Base-by-base conservation (phyloP, 2,888 invertebrate species). In the Hypomecis punctinalis region DNA sequence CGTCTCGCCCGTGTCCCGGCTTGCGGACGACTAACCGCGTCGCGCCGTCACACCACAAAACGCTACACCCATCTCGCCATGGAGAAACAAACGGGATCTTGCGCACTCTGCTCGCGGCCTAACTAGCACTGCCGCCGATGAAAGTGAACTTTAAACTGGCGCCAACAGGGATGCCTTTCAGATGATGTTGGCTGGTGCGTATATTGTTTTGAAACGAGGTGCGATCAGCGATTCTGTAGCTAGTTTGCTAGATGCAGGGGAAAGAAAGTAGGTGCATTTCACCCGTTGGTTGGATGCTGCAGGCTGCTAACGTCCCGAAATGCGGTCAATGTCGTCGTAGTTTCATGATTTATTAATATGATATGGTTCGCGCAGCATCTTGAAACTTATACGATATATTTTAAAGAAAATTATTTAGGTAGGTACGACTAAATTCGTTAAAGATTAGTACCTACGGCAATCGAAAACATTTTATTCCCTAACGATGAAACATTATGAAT, bases 241-340 rank as follows among this genome's bases (percentile, higher is more conserved):
- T 23, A 80, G 78, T 75, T 79, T 71, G 82, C 84, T 88, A 86
- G 87, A 82, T 89, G 89, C 86, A 86, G 83, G 82, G 80, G 83
- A 86, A 90, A 90, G 90, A 90, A 91, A 91, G 91, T 91, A 88
- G 90, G 88, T 81, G 88, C 90, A 85, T 90, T 90, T 89, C 86
- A 85, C 80, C 73, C 73, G 71, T 36, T 60, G 61, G 75, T 77
- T 82, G 79, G 89, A 88, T 86, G 88, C 85, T 91, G 90, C 82
- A 83, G 81, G 80, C 78, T 78, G 75, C 71, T 76, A 74, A 62
- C 70, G 71, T 75, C 69, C 76, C 74, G 71, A 82, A 87, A 83
- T 79, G 87, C 88, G 90, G 89, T 81, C 90, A 87, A 73, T 83
- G 84, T 83, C 79, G 79, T 69, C 69, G 65, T 65, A 60, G 68